A percentile compares a stretch with the other conserved stretches of the same genome.
Conservation (phyloP, 2,888 invertebrate genomes). For the Catonia carolina region DNA sequence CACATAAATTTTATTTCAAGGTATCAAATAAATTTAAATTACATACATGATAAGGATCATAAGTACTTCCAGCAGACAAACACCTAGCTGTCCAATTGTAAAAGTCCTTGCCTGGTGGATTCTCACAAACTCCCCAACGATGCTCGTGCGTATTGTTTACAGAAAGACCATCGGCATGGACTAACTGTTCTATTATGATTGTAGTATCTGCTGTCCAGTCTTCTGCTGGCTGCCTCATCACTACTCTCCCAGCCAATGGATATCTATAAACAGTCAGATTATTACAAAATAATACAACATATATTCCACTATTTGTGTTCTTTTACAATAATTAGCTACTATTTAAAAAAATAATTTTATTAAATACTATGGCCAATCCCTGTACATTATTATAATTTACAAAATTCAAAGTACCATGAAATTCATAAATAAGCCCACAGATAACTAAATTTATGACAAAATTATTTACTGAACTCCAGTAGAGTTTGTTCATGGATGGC, state of each 20-base stretch:
- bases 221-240: conserved; percentile 73
- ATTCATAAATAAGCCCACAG: too few species aligned
- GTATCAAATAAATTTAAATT: neutral
- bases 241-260: conserved; percentile 77
- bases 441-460: too few species aligned
- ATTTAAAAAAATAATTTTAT: neutral
- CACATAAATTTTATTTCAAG: too few species aligned
- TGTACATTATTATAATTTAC: too few species aligned
- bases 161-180: conserved; percentile 79
- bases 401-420: too few species aligned
- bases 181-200: conserved; percentile 72
- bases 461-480: too few species aligned
- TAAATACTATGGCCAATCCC: neutral
- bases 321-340: neutral
- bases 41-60: conserved; percentile 65
- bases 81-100: conserved; percentile 87
- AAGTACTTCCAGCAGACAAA: conserved; percentile 66
- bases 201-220: conserved; percentile 80
- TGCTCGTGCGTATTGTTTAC: conserved; percentile 61
- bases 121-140: conserved; percentile 76
- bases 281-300: neutral
- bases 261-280: conserved; percentile 48
- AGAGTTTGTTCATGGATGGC: too few species aligned
- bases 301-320: neutral
- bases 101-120: conserved; percentile 75